Evolutionary conservation across 2,797 vertebrate genomes (phyloP), one percentile per base, ranked within the genome.

Genomic region (Salarias fasciatus): DNA sequence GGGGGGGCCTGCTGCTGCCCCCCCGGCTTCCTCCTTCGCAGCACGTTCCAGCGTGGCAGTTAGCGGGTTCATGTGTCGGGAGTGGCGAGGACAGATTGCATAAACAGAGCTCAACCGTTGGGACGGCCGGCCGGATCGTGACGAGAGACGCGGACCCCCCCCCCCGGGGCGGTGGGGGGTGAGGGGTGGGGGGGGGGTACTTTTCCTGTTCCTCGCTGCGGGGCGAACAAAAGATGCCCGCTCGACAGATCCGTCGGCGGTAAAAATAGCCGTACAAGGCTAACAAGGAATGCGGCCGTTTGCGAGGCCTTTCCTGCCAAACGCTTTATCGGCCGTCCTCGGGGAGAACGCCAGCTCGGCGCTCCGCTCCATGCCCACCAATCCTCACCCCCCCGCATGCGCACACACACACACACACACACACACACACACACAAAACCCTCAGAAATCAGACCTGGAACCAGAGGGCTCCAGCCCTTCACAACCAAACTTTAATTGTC

Each of bases 291-390:
- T 86, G 85, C 73, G 74, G 84, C 70, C 68, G 76, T 91, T 86
- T 89, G 77, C 75, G 49, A 83, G 52, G 83, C 81, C 60, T 90
- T 92, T 92, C 90, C 87, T 88, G 88, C 65, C 87, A 78, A 87
- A 73, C 13, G 0, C 51, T 88, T 92, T 85, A 90, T 92, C 91
- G 91, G 86, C 46, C 11, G 64, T 85, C 89, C 86, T 66, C 14
- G 18, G 84, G 80, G 77, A 72, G 63, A 80, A 66, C 15, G 38
- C 65, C 68, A 54, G 74, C 58, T 63, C 33, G n/a, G n/a, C n/a
- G n/a, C 33, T 9, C 9, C 35, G 9, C 33, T 35, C 18, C 18
- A 24, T 24, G 18, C 18, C 18, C 18, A 18, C 18, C 3, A 24
- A 36, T 38, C 35, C 51, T 78, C 72, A 63, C 62, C 4, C 41